Evolutionary conservation across 2,888 invertebrate species (phyloP).

Genomic region (Gastracanthus pulcherrimus): DNA sequence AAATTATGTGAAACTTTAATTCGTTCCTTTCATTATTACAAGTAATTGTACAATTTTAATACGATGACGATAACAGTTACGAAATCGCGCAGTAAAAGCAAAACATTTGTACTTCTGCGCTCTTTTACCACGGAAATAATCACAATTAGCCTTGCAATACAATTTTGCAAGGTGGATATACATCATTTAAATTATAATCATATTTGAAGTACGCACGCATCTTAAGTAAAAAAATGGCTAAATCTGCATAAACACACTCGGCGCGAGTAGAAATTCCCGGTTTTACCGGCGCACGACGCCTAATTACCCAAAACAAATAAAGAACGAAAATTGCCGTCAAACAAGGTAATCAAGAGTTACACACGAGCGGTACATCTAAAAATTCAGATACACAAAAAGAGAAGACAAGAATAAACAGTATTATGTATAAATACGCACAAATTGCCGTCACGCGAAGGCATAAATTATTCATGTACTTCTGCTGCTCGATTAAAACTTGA

Average conservation of each 20-base stretch:
- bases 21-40: no score
- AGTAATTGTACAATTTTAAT: no score
- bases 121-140: neutral
- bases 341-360: slow-evolving; percentile 28
- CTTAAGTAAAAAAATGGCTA: neutral
- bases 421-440: no score
- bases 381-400: no score
- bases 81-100: neutral
- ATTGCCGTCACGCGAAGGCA: no score
- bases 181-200: slow-evolving; percentile 3
- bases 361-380: neutral
- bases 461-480: no score
- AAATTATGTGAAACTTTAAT: no score
- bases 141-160: neutral
- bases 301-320: slow-evolving; percentile 27
- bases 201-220: neutral
- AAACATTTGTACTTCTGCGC: neutral
- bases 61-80: neutral
- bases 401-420: no score
- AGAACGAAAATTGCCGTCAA: neutral
- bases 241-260: neutral
- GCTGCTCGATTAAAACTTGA: no score
- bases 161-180: neutral
- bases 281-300: neutral
- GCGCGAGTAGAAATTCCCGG: neutral